Evolutionary conservation across 2,113 vertebrate genomes (phyloP).

Genomic region (Charina bottae): DNA sequence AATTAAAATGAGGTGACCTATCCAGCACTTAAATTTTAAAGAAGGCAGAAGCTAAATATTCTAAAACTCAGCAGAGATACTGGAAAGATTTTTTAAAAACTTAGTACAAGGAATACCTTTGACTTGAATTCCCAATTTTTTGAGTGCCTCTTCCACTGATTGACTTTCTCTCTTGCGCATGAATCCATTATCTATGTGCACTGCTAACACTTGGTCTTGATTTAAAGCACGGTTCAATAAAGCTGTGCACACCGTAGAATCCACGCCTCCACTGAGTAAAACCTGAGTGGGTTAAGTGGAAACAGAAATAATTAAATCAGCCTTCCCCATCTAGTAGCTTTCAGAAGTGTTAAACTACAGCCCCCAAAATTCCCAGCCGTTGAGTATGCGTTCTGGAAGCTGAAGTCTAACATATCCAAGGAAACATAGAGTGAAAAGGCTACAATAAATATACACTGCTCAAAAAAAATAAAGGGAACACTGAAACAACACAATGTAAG

Average conservation of each 20-base stretch:
- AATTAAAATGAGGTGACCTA: not conserved
- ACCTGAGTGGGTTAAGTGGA: slow-evolving; percentile 74
- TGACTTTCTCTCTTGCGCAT: slow-evolving; percentile 97
- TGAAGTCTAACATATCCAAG: not conserved
- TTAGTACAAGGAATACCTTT: slow-evolving; percentile 79
- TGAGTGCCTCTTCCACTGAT: slow-evolving; percentile 95
- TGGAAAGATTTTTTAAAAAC: fast-evolving
- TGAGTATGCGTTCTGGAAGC: not conserved
- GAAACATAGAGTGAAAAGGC: not conserved
- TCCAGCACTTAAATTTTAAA: not conserved
- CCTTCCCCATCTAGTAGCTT: not conserved
- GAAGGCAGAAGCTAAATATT: not conserved
- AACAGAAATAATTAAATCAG: not conserved
- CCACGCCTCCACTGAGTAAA: slow-evolving; percentile 93
- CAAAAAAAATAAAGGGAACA: too few relatives aligned
- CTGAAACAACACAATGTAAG: too few relatives aligned
- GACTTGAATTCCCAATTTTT: slow-evolving; percentile 93
- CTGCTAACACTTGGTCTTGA: slow-evolving; percentile 93
- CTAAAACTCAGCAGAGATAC: not conserved
- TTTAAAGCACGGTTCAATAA: slow-evolving; percentile 93
- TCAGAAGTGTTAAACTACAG: not conserved
- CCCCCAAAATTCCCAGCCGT: not conserved
- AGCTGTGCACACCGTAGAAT: slow-evolving; percentile 97
- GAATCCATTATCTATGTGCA: slow-evolving; percentile 98
- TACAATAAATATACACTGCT: not conserved